Conservation (phyloP, 2,113 vertebrate species). For the Taxidea taxus region DNA sequence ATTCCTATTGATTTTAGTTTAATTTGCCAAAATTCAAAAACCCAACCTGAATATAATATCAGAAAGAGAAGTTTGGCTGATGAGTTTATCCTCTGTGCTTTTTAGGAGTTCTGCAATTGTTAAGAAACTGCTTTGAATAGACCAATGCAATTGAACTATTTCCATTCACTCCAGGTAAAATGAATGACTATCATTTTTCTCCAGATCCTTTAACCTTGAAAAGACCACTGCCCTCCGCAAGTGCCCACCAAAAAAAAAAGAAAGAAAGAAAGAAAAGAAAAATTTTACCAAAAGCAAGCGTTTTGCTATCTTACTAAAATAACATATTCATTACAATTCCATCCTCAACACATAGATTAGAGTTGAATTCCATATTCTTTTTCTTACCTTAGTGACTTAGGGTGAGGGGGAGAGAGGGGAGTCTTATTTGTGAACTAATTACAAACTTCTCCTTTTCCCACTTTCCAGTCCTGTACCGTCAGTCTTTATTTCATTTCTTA, state of each 20-base stretch:
- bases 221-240: neutral
- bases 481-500: neutral
- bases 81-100: neutral
- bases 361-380: neutral
- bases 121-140: neutral
- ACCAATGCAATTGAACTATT: neutral
- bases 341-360: neutral
- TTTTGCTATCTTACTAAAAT: neutral
- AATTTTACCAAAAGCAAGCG: neutral
- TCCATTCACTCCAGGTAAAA: neutral
- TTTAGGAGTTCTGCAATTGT: neutral
- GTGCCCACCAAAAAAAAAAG: neutral
- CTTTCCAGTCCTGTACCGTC: neutral
- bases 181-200: neutral
- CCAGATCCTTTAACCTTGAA: neutral
- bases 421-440: neutral
- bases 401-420: fast-evolving
- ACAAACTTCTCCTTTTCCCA: no score
- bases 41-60: neutral
- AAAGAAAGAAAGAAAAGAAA: neutral
- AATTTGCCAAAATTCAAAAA: constrained; percentile 31
- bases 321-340: neutral
- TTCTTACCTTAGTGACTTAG: neutral
- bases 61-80: neutral
- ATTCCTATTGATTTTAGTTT: neutral